Evolutionary conservation across 2,797 vertebrate species (phyloP).

Genomic region (Phalanger gymnotis): DNA sequence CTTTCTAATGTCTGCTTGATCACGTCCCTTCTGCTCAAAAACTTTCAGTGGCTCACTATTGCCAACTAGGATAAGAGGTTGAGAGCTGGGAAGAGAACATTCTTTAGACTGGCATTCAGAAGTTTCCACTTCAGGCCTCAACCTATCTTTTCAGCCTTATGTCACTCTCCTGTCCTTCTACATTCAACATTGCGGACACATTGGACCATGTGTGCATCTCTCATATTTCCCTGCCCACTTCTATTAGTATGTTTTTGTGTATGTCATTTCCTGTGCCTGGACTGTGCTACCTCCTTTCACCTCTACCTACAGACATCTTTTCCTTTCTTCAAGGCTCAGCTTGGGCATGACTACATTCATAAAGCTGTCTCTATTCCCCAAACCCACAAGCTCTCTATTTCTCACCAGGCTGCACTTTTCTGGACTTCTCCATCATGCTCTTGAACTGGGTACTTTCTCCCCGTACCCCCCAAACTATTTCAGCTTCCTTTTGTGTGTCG

Average conservation of each 20-base stretch:
- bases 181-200: background rate
- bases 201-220: background rate
- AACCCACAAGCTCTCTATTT: background rate
- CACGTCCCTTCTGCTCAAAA: background rate
- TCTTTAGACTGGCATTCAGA: background rate
- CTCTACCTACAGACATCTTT: background rate
- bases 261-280: background rate
- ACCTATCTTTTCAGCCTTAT: background rate
- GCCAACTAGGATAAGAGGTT: background rate
- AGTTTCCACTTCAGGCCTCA: background rate
- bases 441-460: background rate
- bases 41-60: background rate
- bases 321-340: background rate
- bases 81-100: background rate
- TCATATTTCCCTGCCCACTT: background rate
- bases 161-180: background rate
- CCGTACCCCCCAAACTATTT: background rate
- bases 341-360: background rate
- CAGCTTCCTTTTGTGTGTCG: background rate
- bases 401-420: background rate
- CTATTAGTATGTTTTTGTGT: background rate
- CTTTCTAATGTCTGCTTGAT: background rate
- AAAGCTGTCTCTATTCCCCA: background rate
- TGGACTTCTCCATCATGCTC: background rate
- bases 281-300: background rate